Base-by-base conservation (phyloP, 1,140 invertebrate genomes). In the Hylaeus volcanicus region DNA sequence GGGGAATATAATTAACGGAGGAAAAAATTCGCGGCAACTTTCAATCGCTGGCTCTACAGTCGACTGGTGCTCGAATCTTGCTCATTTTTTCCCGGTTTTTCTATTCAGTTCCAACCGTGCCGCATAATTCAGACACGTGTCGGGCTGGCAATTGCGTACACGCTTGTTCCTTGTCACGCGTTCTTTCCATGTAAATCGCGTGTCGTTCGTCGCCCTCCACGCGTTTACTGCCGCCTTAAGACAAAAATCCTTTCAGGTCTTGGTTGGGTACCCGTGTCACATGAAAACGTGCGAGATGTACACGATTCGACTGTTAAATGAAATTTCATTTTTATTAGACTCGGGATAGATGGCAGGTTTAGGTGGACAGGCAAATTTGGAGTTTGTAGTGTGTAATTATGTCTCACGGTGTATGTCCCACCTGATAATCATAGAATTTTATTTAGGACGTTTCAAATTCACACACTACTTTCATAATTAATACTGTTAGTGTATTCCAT, bases 11-110 rank as follows among this genome's bases (percentile, higher is more conserved):
- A 90, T 90, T 90, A 89, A 86, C 83, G 82, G 73, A 5, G 26
- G 71, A 88, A 89, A 88, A 89, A 90, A 86, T 86, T 66, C 73
- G 68, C 82, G 86, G 83, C 83, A 84, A 89, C 88, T 90, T 89
- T 90, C 88, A 85, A 89, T 88, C 79, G 87, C 75, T 81, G 48
- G 66, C 80, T 76, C 78, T 26, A 26, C 26, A 26, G 73, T 55
- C 81, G 80, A 84, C 64, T 71, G 79, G 77, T 45, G 64, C 56
- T 71, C 72, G 79, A 81, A 81, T 81, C 58, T 75, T 58, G 63
- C 58, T 55, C 37, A 58, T 64, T 74, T 84, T 74, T 74, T 39
- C 45, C 55, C 39, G 14, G 48, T 41, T 48, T 77, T 83, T 83
- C 82, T 76, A 65, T 56, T 70, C 60, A 60, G 43, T 45, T 9